Percentiles rank a stretch among this genome's conserved stretches.
phyloP scores from a whole-genome alignment of 2,113 vertebrate species.

The Anolis carolinensis region DNA sequence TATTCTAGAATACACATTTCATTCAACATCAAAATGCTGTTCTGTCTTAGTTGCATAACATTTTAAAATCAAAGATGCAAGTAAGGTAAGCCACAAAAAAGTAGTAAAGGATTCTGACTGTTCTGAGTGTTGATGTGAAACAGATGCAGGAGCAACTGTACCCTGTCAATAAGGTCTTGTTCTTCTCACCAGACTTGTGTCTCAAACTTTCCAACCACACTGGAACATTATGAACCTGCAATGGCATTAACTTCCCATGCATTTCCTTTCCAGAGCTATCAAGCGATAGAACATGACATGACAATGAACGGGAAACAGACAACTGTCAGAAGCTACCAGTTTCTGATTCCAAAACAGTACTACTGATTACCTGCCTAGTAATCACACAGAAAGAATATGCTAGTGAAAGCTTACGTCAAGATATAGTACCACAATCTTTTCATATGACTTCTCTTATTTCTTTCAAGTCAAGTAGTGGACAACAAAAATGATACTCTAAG shows the following conservation, averaged over 20 bases:
- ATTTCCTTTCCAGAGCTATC: constrained; percentile 81
- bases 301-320: constrained; percentile 77
- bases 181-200: constrained; percentile 83
- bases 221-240: constrained; percentile 90
- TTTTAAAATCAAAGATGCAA: constrained; percentile 40
- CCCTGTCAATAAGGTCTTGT: constrained; percentile 88
- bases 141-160: constrained; percentile 75
- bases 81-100: background rate
- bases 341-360: constrained; percentile 61
- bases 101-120: background rate
- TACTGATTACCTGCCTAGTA: constrained; percentile 59
- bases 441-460: constrained; percentile 30
- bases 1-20: too few relatives aligned
- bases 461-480: constrained; percentile 15
- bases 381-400: constrained; percentile 35
- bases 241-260: constrained; percentile 82
- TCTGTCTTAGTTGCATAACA: constrained; percentile 12
- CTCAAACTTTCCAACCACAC: constrained; percentile 89
- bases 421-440: constrained; percentile 56
- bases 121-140: constrained; percentile 70
- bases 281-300: constrained; percentile 75
- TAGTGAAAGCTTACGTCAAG: constrained; percentile 12
- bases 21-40: background rate
- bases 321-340: constrained; percentile 67
- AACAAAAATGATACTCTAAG: constrained; percentile 2